phyloP scores from a whole-genome alignment of 2,888 invertebrate species.

The Andrena chrysosceles region DNA sequence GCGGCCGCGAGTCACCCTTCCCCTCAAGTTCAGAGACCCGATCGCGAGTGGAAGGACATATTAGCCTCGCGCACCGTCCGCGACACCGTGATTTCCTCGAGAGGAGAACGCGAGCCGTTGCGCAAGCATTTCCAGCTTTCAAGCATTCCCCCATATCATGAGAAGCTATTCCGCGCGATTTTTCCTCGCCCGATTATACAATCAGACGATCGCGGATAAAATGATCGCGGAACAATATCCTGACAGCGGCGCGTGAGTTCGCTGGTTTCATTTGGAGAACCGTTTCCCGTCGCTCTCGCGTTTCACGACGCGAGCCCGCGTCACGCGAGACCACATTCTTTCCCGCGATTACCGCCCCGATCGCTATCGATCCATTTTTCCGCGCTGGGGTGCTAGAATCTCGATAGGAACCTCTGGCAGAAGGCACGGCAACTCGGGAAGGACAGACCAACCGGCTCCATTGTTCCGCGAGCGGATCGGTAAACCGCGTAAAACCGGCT shows the following conservation, averaged over 20 bases:
- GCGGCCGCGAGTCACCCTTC: neutral
- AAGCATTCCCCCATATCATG: constrained; percentile 4
- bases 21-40: constrained; percentile 13
- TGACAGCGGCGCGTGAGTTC: neutral
- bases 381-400: too few species aligned
- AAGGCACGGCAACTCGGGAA: neutral
- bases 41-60: neutral
- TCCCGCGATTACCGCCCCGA: neutral
- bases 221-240: constrained; percentile 19
- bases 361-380: too few species aligned
- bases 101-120: neutral
- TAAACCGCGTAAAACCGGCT: constrained; percentile 58
- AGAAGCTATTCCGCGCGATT: constrained; percentile 27
- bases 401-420: neutral
- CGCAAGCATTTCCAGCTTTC: constrained; percentile 27
- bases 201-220: constrained; percentile 44
- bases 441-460: neutral
- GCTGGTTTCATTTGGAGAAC: neutral
- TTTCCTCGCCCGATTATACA: neutral
- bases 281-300: constrained; percentile 7
- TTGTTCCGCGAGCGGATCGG: constrained; percentile 25
- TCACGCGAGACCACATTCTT: neutral
- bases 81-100: neutral
- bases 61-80: neutral
- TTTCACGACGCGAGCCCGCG: neutral